A percentile compares a stretch with the other conserved stretches of the same genome.
These are phyloP conservation scores for Passerina amoena DNA, from an alignment of 2,113 vertebrate genomes.

Conservation along the genomic window DNA sequence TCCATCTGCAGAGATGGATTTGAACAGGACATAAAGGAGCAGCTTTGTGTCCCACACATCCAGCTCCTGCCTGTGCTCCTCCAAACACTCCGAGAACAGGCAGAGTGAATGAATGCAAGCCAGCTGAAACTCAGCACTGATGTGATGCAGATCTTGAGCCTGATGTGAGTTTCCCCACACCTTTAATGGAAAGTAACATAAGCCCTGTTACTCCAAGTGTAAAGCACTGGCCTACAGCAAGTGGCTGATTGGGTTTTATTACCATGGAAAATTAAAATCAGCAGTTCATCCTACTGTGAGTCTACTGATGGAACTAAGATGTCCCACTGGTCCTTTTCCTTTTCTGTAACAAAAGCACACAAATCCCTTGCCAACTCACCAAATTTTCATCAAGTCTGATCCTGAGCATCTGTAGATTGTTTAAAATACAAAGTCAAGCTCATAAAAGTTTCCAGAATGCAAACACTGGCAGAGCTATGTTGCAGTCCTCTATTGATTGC, in stretches of 20 bases:
- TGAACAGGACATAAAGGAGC: neutral
- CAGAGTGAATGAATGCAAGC: neutral
- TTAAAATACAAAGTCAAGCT: constrained; percentile 51
- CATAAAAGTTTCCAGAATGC: neutral
- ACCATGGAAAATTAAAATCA: constrained; percentile 14
- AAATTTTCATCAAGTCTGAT: neutral
- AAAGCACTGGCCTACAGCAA: neutral
- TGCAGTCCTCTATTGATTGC: neutral
- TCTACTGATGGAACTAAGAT: neutral
- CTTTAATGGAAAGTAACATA: neutral
- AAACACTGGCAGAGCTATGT: neutral
- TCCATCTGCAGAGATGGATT: neutral
- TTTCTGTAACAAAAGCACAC: neutral
- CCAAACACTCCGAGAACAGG: neutral
- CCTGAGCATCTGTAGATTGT: constrained; percentile 5
- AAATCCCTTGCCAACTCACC: neutral
- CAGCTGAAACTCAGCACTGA: neutral
- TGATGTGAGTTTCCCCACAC: neutral
- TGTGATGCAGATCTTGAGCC: neutral
- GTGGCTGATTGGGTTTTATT: neutral
- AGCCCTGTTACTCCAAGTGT: neutral
- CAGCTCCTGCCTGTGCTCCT: neutral
- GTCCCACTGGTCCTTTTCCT: neutral
- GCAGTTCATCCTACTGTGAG: neutral
- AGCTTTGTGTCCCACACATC: neutral